These are phyloP conservation scores for Arctopsyche grandis DNA, from an alignment of 1,140 invertebrate species.

Conservation along the genomic window DNA sequence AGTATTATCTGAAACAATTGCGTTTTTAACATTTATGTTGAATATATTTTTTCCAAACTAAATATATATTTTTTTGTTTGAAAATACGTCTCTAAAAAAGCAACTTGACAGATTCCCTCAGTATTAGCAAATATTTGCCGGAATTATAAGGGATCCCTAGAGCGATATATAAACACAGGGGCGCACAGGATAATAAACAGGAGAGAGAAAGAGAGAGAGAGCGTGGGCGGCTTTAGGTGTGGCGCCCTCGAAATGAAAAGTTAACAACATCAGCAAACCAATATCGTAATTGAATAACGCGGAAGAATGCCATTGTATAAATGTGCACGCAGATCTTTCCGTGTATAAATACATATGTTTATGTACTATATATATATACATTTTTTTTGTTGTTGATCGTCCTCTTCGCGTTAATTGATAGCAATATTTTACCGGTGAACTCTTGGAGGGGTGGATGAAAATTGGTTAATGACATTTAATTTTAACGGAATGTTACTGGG, in stretches of 20 bases:
- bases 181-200: neutral
- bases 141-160: slow-evolving; percentile 6
- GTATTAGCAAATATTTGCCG: slow-evolving; percentile 18
- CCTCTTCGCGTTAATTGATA: no score
- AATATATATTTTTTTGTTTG: neutral
- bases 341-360: neutral
- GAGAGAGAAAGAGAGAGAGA: neutral
- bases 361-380: neutral
- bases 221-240: neutral
- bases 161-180: slow-evolving; percentile 9
- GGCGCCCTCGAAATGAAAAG: slow-evolving; percentile 2
- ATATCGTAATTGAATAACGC: neutral
- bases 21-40: no score
- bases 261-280: slow-evolving; percentile 18
- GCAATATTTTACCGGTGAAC: no score
- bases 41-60: no score
- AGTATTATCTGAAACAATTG: no score
- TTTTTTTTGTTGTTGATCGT: no score
- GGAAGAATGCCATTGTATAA: slow-evolving; percentile 7
- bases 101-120: slow-evolving; percentile 1
- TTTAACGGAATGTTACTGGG: no score
- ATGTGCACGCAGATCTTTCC: neutral
- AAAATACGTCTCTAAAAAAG: neutral
- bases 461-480: no score
- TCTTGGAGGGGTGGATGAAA: no score